These are phyloP conservation scores for Agrochola lota DNA, from an alignment of 2,888 invertebrate species.

Conservation along the genomic window DNA sequence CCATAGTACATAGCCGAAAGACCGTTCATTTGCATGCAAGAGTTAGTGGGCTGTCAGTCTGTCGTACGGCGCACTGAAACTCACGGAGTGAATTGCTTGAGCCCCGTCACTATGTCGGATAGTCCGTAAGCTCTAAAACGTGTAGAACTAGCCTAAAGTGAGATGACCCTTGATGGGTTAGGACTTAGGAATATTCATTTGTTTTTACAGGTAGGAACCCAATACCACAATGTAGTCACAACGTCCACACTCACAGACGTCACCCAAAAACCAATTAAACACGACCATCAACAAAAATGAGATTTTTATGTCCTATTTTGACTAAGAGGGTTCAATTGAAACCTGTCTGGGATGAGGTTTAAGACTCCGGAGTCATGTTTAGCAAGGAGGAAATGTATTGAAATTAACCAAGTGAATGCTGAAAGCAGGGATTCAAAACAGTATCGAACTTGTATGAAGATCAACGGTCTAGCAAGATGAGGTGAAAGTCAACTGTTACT, in stretches of 20 bases:
- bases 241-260: no score
- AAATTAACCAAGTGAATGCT: background rate
- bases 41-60: conserved; percentile 23
- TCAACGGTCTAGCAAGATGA: background rate
- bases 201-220: no score
- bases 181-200: background rate
- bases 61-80: background rate
- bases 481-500: background rate
- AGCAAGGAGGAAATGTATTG: background rate
- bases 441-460: background rate
- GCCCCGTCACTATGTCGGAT: background rate
- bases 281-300: no score
- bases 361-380: background rate
- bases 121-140: background rate
- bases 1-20: background rate
- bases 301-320: no score
- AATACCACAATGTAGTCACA: no score
- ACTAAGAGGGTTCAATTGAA: no score
- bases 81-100: conserved; percentile 25
- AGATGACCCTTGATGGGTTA: background rate
- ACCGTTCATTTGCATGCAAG: conserved; percentile 39
- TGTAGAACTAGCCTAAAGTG: background rate
- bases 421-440: background rate
- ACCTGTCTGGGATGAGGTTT: background rate
- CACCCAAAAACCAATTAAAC: no score